Conservation (phyloP, 1,140 invertebrate species). For the Brachionus asplanchnoidis region DNA sequence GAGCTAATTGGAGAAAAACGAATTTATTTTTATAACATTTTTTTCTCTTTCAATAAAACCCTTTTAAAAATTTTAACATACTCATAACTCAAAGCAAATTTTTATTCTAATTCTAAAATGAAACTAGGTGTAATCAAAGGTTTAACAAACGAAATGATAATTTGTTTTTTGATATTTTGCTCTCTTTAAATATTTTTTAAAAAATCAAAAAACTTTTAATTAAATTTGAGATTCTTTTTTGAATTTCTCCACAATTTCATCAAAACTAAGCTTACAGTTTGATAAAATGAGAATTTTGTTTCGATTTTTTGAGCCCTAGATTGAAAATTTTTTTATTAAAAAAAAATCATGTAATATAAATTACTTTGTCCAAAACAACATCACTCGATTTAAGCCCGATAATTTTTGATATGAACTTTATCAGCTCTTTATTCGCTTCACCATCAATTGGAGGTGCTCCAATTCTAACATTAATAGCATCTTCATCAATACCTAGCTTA, state of each 20-base stretch:
- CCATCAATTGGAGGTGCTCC: conserved; percentile 71
- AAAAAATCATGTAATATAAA: background rate
- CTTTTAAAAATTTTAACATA: background rate
- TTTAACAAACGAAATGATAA: background rate
- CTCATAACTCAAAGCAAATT: background rate
- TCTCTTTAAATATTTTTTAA: background rate
- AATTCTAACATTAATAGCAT: conserved; percentile 66
- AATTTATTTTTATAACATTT: background rate
- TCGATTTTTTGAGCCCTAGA: conserved; percentile 25
- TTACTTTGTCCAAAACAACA: conserved; percentile 65
- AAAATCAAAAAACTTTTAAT: background rate
- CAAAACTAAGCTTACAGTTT: background rate
- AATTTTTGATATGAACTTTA: conserved; percentile 67
- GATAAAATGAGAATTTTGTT: conserved; percentile 20
- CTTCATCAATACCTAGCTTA: conserved; percentile 49
- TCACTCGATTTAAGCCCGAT: conserved; percentile 67
- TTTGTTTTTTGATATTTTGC: background rate
- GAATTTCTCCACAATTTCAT: background rate
- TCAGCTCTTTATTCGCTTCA: conserved; percentile 70
- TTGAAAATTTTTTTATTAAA: background rate
- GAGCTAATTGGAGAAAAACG: background rate
- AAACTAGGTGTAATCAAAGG: background rate
- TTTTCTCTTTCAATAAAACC: background rate
- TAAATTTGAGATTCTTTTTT: background rate
- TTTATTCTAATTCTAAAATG: background rate